Evolutionary conservation across 2,113 vertebrate genomes (phyloP), one percentile per base, ranked within the genome.

Genomic region (Dascyllus trimaculatus): DNA sequence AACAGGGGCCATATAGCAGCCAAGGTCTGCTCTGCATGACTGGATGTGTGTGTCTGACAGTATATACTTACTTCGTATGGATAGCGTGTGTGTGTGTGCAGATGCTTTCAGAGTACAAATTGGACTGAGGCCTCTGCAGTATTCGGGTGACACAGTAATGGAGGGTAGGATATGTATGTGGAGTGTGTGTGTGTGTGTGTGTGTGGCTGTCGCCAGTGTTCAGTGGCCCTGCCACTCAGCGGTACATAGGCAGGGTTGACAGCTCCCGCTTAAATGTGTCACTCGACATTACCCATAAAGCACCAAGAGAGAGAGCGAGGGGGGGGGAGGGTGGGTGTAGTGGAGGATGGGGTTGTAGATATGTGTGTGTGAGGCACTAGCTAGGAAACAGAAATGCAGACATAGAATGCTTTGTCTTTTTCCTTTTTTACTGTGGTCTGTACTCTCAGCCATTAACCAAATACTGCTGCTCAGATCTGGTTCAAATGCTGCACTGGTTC

Each of bases 231-330:
- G 93, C 86, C 93, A 92, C 59, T 92, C 93, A 94, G 58, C 60
- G 52, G 81, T 86, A 88, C 89, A 89, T 90, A 52, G 87, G 63
- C 72, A 65, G 77, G 32, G 88, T 65, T 92, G 93, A 94, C 93
- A 93, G 91, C 88, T 78, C 89, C 32, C 60, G 81, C 93, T 93
- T 93, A 94, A 92, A 92, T 69, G 82, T 91, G 91, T 93, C 93
- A 93, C 92, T 93, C 54, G 83, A 93, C 88, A 93, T 94, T 93
- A 93, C 82, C 83, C 87, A 90, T 81, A 84, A 73, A 85, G 59
- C 86, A 84, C 80, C 62, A 74, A 26, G 75, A 17, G 64, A 9
- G 5, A 9, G 52, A 40, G 61, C 53, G 68, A 19, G 58, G 5
- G 56, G 46, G 15, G 13, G 66, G 64, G 49, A 32, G 64, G 63